Percentiles rank a stretch among this genome's conserved stretches.
phyloP scores from a whole-genome alignment of 2,888 invertebrate genomes.

The Drosophila maculinotata region DNA sequence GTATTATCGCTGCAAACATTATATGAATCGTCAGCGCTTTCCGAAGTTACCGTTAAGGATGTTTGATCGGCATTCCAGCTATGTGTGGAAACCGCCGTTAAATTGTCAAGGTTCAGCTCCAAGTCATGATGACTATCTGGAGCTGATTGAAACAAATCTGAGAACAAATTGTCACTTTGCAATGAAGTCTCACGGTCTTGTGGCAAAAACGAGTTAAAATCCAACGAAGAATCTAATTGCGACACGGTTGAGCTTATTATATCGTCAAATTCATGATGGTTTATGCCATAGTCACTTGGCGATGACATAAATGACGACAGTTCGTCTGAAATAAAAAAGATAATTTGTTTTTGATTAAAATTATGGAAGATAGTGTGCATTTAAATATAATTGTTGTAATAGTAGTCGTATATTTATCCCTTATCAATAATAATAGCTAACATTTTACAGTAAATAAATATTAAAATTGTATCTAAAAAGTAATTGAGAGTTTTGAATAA shows the following conservation, averaged over 20 bases:
- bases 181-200: constrained; percentile 27
- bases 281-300: constrained; percentile 70
- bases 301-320: constrained; percentile 71
- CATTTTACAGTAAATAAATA: too few relatives aligned
- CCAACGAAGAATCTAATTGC: constrained; percentile 71
- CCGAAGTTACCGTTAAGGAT: constrained; percentile 46
- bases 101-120: constrained; percentile 50
- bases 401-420: too few relatives aligned
- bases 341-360: not conserved
- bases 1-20: constrained; percentile 74
- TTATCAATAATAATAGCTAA: too few relatives aligned
- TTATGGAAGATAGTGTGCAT: not conserved
- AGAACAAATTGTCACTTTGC: constrained; percentile 41
- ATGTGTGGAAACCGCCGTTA: constrained; percentile 57
- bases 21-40: constrained; percentile 46
- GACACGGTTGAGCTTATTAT: constrained; percentile 78
- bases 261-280: constrained; percentile 76
- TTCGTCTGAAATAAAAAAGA: constrained; percentile 67
- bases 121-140: constrained; percentile 38
- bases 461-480: too few relatives aligned
- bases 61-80: constrained; percentile 35
- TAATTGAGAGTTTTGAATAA: too few relatives aligned
- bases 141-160: constrained; percentile 44
- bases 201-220: constrained; percentile 59
- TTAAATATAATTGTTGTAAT: not conserved